Base-by-base conservation (phyloP, 2,888 invertebrate genomes). In the Penaeus monodon region DNA sequence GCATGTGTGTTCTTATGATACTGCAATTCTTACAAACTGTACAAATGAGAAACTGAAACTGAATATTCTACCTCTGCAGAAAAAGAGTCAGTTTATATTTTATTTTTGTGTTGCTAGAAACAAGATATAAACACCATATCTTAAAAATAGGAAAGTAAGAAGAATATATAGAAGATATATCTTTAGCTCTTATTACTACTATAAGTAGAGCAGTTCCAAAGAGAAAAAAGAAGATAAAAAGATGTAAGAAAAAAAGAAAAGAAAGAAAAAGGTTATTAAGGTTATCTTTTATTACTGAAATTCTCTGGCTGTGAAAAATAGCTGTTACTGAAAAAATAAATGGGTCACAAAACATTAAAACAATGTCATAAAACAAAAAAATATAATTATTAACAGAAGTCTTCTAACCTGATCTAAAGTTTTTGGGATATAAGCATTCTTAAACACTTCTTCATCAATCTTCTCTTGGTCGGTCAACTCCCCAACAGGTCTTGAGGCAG, bases 401-500 rank as follows among this genome's bases (percentile, higher is more conserved):
- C 93, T 91, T 3, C 92, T 92, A 91, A 97, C 98, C 94, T 99
- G 97, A 90, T 96, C 96, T 86, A 99, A 94, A 90, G 96, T 95
- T 92, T 98, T 96, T 0, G 99, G 99, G 92, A 99, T 99, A 92
- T 95, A 99, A 7, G 96, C 95, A 92, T 96, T 95, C 92, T 98
- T 97, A 92, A 99, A 99, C 6, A 98, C 97, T 93, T 97, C 97
- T 91, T 98, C 97, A 91, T 97, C 97, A 79, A 97, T 94, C 92
- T 95, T 95, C 91, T 97, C 96, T 91, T 95, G 94, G 24, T 95
- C 95, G 78, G 96, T 95, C 91, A 95, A 93, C 84, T 95, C 95
- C 83, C 95, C 94, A 89, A 94, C 93, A 90, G 94, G 93, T 73
- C 95, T 94, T 81, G 94, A 93, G 6, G 94, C 94, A 29, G 95